Base-by-base conservation (phyloP, 2,888 invertebrate genomes). In the Orchesellides sinensis region DNA sequence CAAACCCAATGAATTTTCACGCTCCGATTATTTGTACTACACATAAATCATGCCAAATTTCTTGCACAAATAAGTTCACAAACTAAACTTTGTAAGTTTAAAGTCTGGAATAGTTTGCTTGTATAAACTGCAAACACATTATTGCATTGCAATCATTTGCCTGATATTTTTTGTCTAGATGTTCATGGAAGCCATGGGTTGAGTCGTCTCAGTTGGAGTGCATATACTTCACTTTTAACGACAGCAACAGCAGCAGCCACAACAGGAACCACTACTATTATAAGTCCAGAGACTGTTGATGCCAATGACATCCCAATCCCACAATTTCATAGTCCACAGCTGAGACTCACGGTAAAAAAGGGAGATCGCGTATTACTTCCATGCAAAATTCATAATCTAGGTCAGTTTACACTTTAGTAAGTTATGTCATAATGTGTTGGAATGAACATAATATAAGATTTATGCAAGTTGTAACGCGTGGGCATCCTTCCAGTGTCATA, bases 281-380 rank as follows among this genome's bases (percentile, higher is more conserved):
- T 79, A 61, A 63, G 32, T 54, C 79, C 79, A 1, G 69, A 78
- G 40, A 25, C 32, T 61, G 61, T 63, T 29, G 69, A 78, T n/a
- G 12, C 21, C 29, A 52, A 70, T 63, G 69, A 61, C 25, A 35
- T 73, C 29, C n/a, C n/a, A n/a, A 35, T 40, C 2, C 86, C 86
- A 10, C 78, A 87, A 56, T 85, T 87, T 49, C 84, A 85, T 49
- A 87, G 86, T 77, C 87, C 87, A 12, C 49, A 78, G n/a, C 21
- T 83, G 12, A 84, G 70, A 61, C 49, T 87, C 5, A 80, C 84
- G 32, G 86, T 86, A 10, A 85, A 85, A 40, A 35, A 40, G 19
- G 87, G 87, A 88, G 94, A 95, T 86, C 94, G 94, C 0, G 95
- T 96, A 0, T 89, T 95, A 25, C 90, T 96, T 83, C 96, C 96